These are phyloP conservation scores for Habropoda laboriosa DNA, from an alignment of 1,140 invertebrate species.

Conservation along the genomic window DNA sequence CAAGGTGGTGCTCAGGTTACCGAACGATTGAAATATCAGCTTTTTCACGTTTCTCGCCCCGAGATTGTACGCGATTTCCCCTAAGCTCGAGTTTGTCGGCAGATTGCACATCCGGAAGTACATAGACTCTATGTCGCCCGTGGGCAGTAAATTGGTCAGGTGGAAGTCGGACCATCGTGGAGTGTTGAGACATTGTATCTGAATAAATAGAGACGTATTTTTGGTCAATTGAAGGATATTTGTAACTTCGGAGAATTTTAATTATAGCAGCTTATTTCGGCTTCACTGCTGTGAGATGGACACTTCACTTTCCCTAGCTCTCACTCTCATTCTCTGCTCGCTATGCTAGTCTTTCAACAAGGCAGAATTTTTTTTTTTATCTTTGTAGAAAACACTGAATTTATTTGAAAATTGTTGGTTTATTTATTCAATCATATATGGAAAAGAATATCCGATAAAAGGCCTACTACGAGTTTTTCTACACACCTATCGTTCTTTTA, in stretches of 20 bases:
- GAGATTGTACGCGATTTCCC: conserved; percentile 66
- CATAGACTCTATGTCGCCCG: conserved; percentile 38
- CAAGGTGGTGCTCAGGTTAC: conserved; percentile 80
- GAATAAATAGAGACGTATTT: neutral
- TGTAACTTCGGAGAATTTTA: neutral
- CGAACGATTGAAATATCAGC: conserved; percentile 80
- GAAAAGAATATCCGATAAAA: too few relatives aligned
- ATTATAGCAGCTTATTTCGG: too few relatives aligned
- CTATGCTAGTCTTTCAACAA: too few relatives aligned
- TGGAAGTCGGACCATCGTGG: conserved; percentile 62
- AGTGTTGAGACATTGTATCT: conserved; percentile 55
- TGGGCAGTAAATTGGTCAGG: conserved; percentile 1
- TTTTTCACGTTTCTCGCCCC: conserved; percentile 78
- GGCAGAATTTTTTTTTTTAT: too few relatives aligned
- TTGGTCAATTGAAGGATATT: neutral
- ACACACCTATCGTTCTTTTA: too few relatives aligned
- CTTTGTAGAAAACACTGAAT: too few relatives aligned
- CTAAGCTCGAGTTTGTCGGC: conserved; percentile 63
- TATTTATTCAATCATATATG: too few relatives aligned
- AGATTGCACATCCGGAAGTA: conserved; percentile 67
- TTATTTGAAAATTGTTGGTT: too few relatives aligned
- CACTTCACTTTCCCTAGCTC: too few relatives aligned
- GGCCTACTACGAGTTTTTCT: too few relatives aligned
- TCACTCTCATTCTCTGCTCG: too few relatives aligned
- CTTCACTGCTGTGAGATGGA: too few relatives aligned